Percentiles rank a stretch among this genome's conserved stretches.
Conservation (phyloP, 1,140 invertebrate species). For the Bacillus rossius region DNA sequence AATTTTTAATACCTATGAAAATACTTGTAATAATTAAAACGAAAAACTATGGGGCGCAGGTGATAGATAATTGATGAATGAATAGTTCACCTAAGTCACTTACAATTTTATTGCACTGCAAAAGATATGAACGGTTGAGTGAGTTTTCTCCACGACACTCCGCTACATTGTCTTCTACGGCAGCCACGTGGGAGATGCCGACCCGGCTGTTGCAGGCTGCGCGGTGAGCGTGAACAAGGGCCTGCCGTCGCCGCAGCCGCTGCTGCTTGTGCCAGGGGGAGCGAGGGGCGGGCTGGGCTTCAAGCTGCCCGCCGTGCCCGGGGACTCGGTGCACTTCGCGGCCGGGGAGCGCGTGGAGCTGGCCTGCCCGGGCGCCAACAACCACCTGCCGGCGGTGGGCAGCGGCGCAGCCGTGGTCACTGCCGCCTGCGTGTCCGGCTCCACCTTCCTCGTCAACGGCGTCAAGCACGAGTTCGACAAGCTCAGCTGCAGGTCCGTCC, state of each 20-base stretch:
- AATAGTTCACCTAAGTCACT: too few relatives aligned
- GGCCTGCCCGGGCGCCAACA: slow-evolving; percentile 3
- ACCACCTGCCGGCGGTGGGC: not conserved
- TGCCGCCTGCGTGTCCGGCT: slow-evolving; percentile 4
- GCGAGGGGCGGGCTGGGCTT: not conserved
- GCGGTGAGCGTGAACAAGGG: slow-evolving; percentile 2
- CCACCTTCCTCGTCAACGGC: not conserved
- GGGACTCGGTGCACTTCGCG: not conserved
- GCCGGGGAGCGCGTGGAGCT: not conserved
- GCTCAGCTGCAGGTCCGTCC: slow-evolving; percentile 7
- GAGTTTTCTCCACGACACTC: too few relatives aligned
- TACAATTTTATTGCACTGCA: too few relatives aligned
- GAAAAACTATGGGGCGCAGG: too few relatives aligned
- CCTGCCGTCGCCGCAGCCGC: slow-evolving; percentile 6
- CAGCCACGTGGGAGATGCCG: too few relatives aligned
- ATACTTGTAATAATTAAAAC: too few relatives aligned
- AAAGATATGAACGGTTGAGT: too few relatives aligned
- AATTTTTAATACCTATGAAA: too few relatives aligned
- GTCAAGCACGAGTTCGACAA: too few relatives aligned
- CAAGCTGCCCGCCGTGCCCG: not conserved
- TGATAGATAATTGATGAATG: too few relatives aligned
- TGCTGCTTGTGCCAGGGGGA: slow-evolving; percentile 5
- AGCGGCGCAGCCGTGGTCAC: not conserved
- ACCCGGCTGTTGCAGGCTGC: slow-evolving; percentile 10
- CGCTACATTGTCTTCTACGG: too few relatives aligned